phyloP scores from a whole-genome alignment of 1,140 invertebrate genomes.

The Antheraea pernyi region DNA sequence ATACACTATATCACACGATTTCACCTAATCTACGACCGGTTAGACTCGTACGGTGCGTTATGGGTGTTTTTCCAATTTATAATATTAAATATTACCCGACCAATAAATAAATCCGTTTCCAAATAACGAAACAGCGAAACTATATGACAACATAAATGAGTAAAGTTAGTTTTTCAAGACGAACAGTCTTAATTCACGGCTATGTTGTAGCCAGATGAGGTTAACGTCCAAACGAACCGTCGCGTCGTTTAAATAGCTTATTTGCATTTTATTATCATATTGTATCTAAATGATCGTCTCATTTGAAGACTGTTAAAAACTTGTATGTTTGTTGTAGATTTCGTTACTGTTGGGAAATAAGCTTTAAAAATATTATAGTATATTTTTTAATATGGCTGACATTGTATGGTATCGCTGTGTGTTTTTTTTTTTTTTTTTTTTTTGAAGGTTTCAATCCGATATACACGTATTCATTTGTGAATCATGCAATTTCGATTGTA shows the following conservation, averaged over 20 bases:
- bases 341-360: neutral
- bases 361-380: neutral
- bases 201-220: conserved; percentile 27
- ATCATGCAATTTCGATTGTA: too few relatives aligned
- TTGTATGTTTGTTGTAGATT: neutral
- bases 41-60: conserved; percentile 7
- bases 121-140: neutral
- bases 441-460: too few relatives aligned
- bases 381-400: neutral
- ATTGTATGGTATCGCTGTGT: too few relatives aligned
- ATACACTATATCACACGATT: conserved; percentile 8
- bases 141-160: neutral
- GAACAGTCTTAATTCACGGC: neutral
- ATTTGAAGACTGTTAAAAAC: conserved; percentile 20
- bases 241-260: conserved; percentile 20
- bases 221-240: conserved; percentile 33
- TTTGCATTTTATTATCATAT: conserved; percentile 38
- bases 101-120: neutral
- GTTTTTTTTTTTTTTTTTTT: too few relatives aligned
- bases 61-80: conserved; percentile 6
- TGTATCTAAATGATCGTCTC: conserved; percentile 34
- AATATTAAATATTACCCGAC: conserved; percentile 3
- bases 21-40: conserved; percentile 13
- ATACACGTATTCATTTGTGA: too few relatives aligned
- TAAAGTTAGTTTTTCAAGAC: conserved; percentile 7